These are phyloP conservation scores for Ptychoptera albimana DNA, from an alignment of 2,888 invertebrate species.

Conservation along the genomic window DNA sequence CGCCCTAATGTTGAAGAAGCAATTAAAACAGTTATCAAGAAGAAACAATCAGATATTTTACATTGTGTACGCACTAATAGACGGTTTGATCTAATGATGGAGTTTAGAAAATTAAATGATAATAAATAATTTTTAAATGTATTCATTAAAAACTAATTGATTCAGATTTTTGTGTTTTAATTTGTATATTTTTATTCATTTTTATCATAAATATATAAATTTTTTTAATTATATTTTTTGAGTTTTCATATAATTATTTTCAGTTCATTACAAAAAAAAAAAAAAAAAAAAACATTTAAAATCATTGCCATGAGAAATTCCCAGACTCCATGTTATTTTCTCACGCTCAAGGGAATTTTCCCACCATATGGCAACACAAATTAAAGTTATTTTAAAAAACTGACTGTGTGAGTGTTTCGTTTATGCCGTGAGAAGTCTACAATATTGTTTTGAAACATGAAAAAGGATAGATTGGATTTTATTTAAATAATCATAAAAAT, in stretches of 20 bases:
- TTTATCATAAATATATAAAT: background rate
- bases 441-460: no score
- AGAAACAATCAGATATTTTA: conserved; percentile 20
- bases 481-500: no score
- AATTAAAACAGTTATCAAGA: conserved; percentile 4
- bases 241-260: background rate
- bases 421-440: background rate
- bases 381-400: background rate
- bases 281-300: conserved; percentile 8
- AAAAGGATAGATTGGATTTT: no score
- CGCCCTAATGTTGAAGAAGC: conserved; percentile 10
- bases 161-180: background rate
- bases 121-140: background rate
- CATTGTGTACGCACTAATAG: conserved; percentile 55
- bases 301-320: conserved; percentile 16
- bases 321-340: conserved; percentile 16
- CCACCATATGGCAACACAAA: conserved; percentile 15
- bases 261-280: background rate
- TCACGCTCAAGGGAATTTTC: conserved; percentile 23
- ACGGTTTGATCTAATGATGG: conserved; percentile 56
- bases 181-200: no score
- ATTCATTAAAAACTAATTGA: background rate
- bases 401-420: conserved; percentile 2
- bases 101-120: conserved; percentile 33
- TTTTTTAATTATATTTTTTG: background rate